Conservation (phyloP, 35 echinoderm and acorn worm genomes). For the Amphiura filiformis region DNA sequence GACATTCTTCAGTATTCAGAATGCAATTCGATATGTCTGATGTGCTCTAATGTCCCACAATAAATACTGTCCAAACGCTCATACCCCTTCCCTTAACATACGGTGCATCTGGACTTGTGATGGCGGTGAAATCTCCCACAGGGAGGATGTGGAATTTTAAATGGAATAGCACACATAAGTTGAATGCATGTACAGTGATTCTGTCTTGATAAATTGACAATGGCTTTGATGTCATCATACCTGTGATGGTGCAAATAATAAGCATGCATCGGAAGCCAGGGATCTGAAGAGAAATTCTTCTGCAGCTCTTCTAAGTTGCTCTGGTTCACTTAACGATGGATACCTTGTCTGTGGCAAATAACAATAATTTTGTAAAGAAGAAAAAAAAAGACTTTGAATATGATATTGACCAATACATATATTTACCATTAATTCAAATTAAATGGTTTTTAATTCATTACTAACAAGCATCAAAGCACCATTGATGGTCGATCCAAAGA, state of each 20-base stretch:
- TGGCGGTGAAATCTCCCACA: neutral
- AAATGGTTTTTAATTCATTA: too few relatives aligned
- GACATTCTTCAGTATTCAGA: too few relatives aligned
- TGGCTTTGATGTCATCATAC: constrained; percentile 6
- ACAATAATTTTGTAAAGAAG: too few relatives aligned
- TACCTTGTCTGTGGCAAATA: constrained; percentile 83
- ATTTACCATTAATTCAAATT: neutral
- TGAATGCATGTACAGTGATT: too few relatives aligned
- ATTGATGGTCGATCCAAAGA: too few relatives aligned
- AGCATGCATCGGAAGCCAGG: constrained; percentile 59
- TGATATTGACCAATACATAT: neutral
- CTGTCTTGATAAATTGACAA: too few relatives aligned
- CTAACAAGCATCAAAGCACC: too few relatives aligned
- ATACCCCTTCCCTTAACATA: too few relatives aligned
- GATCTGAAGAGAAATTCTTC: constrained; percentile 87
- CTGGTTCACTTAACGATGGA: constrained; percentile 63
- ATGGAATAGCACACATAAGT: neutral
- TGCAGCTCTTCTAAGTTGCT: constrained; percentile 70
- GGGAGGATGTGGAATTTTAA: neutral
- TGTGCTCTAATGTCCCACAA: too few relatives aligned
- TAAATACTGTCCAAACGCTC: too few relatives aligned
- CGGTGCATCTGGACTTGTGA: too few relatives aligned
- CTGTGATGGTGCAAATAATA: constrained; percentile 91
- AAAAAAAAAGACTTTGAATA: neutral
- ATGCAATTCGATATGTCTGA: too few relatives aligned